A percentile compares a stretch with the other conserved stretches of the same genome.
Conservation (phyloP, 2,797 vertebrate genomes). For the Coluber constrictor region DNA sequence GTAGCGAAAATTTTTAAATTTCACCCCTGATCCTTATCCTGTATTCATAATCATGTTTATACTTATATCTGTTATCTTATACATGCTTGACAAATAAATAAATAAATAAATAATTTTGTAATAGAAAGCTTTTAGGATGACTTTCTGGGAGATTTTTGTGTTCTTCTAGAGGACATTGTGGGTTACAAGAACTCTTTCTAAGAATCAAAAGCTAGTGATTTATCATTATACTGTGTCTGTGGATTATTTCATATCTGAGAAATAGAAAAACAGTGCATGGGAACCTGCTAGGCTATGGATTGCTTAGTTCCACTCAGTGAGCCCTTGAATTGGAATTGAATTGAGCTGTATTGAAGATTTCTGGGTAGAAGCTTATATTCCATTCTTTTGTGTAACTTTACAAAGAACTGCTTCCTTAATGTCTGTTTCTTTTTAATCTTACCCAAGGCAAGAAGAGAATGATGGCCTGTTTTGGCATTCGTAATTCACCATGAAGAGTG, state of each 20-base stretch:
- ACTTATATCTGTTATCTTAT: too few species aligned
- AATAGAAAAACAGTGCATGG: neutral
- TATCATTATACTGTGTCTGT: neutral
- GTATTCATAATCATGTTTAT: too few species aligned
- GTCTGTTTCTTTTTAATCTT: neutral
- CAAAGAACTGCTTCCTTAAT: neutral
- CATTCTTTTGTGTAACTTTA: neutral
- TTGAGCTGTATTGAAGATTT: neutral
- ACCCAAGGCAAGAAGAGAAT: neutral
- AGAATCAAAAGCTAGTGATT: neutral
- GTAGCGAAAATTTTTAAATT: too few species aligned
- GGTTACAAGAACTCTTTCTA: neutral
- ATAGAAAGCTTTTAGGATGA: neutral
- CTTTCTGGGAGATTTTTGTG: neutral
- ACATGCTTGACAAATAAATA: too few species aligned
- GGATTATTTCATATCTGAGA: neutral
- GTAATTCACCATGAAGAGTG: constrained; percentile 15
- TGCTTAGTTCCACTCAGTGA: neutral
- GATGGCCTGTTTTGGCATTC: constrained; percentile 13
- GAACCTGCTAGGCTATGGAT: neutral
- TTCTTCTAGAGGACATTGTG: neutral
- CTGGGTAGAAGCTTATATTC: neutral
- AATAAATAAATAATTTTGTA: neutral
- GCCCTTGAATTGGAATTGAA: neutral
- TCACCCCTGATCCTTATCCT: too few species aligned